Evolutionary conservation across 2,888 invertebrate species (phyloP).

Genomic region (Alsophila aescularia): DNA sequence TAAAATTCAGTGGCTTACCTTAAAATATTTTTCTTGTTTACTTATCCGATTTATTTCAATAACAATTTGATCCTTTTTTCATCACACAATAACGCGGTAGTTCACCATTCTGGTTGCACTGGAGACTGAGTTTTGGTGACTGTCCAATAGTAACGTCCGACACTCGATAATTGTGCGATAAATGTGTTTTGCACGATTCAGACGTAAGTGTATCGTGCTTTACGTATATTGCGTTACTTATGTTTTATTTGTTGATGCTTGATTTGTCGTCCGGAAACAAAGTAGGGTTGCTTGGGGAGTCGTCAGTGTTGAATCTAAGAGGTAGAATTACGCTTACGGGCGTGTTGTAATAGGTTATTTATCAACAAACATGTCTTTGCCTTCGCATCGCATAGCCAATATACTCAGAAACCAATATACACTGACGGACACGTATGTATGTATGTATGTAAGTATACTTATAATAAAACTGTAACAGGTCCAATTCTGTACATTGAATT

Average conservation of each 20-base stretch:
- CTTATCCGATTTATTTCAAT: not conserved
- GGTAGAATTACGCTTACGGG: too few species aligned
- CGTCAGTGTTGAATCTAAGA: too few species aligned
- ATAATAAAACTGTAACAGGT: too few species aligned
- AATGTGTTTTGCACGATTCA: constrained; percentile 70
- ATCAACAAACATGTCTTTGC: too few species aligned
- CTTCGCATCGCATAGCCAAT: too few species aligned
- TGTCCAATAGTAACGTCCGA: constrained; percentile 40
- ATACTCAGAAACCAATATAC: too few species aligned
- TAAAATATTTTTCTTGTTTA: not conserved
- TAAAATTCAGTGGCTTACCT: constrained; percentile 23
- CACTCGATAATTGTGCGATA: constrained; percentile 61
- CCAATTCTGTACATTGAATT: too few species aligned
- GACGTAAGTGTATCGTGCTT: constrained; percentile 38
- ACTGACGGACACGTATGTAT: too few species aligned
- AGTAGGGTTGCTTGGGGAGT: too few species aligned
- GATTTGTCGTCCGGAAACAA: not conserved
- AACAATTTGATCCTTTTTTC: not conserved
- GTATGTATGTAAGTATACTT: too few species aligned
- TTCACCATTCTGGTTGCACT: constrained; percentile 20
- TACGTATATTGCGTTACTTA: constrained; percentile 15
- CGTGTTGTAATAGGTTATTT: too few species aligned
- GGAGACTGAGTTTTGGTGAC: constrained; percentile 53
- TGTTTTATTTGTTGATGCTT: not conserved
- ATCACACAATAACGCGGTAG: constrained; percentile 12